A percentile compares a stretch with the other conserved stretches of the same genome.
phyloP scores from a whole-genome alignment of 1,140 invertebrate species.

The Babylonia areolata region DNA sequence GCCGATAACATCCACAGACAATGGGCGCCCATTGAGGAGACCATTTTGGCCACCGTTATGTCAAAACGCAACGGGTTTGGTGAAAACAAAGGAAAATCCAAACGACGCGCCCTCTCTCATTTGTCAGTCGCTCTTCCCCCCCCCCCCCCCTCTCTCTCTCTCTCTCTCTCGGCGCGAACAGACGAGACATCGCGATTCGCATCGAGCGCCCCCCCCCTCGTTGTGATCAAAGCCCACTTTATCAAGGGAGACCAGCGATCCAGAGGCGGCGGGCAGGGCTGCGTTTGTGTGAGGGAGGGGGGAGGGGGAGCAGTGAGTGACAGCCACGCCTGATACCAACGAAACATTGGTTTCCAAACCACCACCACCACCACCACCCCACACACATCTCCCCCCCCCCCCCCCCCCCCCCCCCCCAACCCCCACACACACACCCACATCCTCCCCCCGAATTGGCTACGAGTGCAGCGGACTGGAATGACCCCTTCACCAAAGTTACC shows the following conservation, averaged over 20 bases:
- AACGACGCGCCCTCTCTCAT: conserved; percentile 32
- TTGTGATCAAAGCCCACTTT: conserved; percentile 45
- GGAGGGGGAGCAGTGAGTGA: neutral
- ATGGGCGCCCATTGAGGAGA: neutral
- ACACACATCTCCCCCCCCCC: too few species aligned
- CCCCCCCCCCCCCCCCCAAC: too few species aligned
- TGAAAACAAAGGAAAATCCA: conserved; percentile 39
- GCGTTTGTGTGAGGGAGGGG: too few species aligned
- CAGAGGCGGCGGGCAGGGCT: too few species aligned
- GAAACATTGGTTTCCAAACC: conserved; percentile 13
- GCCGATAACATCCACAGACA: conserved; percentile 31
- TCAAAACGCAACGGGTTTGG: conserved; percentile 40
- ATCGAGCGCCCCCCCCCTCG: neutral
- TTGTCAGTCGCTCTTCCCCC: too few species aligned
- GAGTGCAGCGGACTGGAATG: neutral
- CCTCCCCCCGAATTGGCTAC: neutral
- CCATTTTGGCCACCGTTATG: conserved; percentile 34
- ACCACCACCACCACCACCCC: too few species aligned
- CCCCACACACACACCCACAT: too few species aligned
- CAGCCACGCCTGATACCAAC: neutral
- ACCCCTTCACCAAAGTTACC: neutral
- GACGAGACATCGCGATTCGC: conserved; percentile 36
- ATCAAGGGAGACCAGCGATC: conserved; percentile 30
- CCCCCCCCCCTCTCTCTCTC: conserved; percentile 29
- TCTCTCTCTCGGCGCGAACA: neutral